Conservation (phyloP, 35 echinoderm and acorn worm genomes). For the Anneissia japonica region DNA sequence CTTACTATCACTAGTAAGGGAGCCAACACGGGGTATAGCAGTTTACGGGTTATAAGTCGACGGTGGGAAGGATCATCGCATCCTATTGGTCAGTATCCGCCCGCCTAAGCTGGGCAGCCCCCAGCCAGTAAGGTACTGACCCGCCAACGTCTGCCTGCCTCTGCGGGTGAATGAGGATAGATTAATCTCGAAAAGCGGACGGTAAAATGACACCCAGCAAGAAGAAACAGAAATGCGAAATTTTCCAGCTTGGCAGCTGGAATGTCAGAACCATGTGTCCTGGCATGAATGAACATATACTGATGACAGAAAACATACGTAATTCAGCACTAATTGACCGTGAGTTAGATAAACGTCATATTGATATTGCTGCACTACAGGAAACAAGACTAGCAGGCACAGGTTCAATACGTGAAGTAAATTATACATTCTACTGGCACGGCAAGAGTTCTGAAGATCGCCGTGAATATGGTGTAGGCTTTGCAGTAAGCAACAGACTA, state of each 20-base stretch:
- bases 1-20: background rate
- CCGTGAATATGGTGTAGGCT: slow-evolving; percentile 42
- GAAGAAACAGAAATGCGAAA: slow-evolving; percentile 19
- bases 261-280: slow-evolving; percentile 34
- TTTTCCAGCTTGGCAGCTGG: slow-evolving; percentile 20
- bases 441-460: slow-evolving; percentile 9
- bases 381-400: background rate
- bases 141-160: slow-evolving; percentile 31
- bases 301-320: background rate
- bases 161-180: slow-evolving; percentile 5
- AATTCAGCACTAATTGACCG: slow-evolving; percentile 33
- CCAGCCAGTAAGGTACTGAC: background rate
- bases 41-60: slow-evolving; percentile 1
- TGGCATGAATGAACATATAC: background rate
- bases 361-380: slow-evolving; percentile 43
- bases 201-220: background rate
- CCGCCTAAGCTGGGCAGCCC: slow-evolving; percentile 21
- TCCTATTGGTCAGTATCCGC: slow-evolving; percentile 5
- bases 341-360: slow-evolving; percentile 17
- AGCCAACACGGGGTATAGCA: slow-evolving; percentile 13
- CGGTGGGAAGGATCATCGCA: slow-evolving; percentile 5
- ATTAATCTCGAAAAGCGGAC: slow-evolving; percentile 9
- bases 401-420: background rate
- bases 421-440: slow-evolving; percentile 16
- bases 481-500: slow-evolving; percentile 45